These are phyloP conservation scores for Oceanodroma tethys DNA, from an alignment of 2,113 vertebrate species.

Conservation along the genomic window DNA sequence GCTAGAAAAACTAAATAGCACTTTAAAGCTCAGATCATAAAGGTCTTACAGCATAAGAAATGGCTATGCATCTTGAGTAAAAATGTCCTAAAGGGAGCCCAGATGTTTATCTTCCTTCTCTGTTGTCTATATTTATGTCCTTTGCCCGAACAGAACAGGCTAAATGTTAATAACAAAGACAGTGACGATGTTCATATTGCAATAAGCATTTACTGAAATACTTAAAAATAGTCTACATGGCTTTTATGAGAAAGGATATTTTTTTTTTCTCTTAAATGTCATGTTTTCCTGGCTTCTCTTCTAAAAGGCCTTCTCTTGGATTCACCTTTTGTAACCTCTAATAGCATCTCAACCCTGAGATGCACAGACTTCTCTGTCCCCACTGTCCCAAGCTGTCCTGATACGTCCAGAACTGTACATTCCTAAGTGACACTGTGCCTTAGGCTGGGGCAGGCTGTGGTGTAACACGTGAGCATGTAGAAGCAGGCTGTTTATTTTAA, in stretches of 20 bases:
- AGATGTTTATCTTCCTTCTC: neutral
- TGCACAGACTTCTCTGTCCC: neutral
- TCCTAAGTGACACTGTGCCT: neutral
- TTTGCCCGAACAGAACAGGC: neutral
- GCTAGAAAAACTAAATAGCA: neutral
- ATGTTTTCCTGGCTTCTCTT: neutral
- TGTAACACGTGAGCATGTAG: neutral
- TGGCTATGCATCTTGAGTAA: neutral
- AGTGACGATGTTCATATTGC: neutral
- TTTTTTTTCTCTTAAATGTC: neutral
- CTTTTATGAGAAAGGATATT: neutral
- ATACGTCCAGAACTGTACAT: fast-evolving
- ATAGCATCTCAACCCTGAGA: neutral
- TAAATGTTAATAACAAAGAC: neutral
- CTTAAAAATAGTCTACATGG: neutral
- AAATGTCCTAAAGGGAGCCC: neutral
- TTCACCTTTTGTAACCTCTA: neutral
- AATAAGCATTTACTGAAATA: neutral
- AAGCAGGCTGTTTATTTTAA: neutral
- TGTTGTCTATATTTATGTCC: neutral
- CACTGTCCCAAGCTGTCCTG: neutral
- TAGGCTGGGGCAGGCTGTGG: neutral
- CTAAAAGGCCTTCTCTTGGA: neutral
- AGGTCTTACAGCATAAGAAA: neutral
- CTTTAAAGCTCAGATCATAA: neutral